These are phyloP conservation scores for Prosapia bicincta DNA, from an alignment of 2,888 invertebrate genomes.

Conservation along the genomic window DNA sequence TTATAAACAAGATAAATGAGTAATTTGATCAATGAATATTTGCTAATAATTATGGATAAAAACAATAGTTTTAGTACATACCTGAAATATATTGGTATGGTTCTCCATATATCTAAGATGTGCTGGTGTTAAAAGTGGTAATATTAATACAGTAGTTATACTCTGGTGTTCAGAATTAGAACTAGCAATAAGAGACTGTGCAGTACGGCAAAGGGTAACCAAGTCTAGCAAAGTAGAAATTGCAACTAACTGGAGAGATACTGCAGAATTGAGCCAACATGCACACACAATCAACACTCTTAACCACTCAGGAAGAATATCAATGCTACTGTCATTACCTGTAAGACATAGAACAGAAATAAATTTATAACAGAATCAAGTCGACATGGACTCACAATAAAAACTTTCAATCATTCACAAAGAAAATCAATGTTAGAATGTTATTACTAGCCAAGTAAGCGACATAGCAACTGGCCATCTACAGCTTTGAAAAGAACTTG, in stretches of 20 bases:
- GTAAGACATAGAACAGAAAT: too few species aligned
- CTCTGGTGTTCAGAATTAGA: constrained; percentile 49
- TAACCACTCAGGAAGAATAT: constrained; percentile 61
- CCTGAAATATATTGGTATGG: constrained; percentile 65
- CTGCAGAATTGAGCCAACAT: constrained; percentile 60
- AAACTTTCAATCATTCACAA: too few species aligned
- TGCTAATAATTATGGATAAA: too few species aligned
- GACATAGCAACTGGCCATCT: too few species aligned
- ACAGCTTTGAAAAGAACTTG: too few species aligned
- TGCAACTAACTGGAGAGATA: constrained; percentile 61
- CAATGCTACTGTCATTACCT: constrained; percentile 34
- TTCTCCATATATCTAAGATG: constrained; percentile 65
- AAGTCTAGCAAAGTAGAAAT: constrained; percentile 67
- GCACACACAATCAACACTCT: constrained; percentile 64
- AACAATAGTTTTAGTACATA: too few species aligned
- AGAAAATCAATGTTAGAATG: too few species aligned
- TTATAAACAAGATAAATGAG: too few species aligned
- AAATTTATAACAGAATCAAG: too few species aligned
- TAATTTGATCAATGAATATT: too few species aligned
- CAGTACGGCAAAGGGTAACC: constrained; percentile 36
- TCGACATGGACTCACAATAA: too few species aligned
- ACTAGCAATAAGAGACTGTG: constrained; percentile 34
- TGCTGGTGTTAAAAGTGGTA: constrained; percentile 63
- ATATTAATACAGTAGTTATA: constrained; percentile 63
- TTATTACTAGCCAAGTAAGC: too few species aligned